These are phyloP conservation scores for Melikaiella ostensackeni DNA, from an alignment of 2,888 invertebrate genomes.

Conservation along the genomic window DNA sequence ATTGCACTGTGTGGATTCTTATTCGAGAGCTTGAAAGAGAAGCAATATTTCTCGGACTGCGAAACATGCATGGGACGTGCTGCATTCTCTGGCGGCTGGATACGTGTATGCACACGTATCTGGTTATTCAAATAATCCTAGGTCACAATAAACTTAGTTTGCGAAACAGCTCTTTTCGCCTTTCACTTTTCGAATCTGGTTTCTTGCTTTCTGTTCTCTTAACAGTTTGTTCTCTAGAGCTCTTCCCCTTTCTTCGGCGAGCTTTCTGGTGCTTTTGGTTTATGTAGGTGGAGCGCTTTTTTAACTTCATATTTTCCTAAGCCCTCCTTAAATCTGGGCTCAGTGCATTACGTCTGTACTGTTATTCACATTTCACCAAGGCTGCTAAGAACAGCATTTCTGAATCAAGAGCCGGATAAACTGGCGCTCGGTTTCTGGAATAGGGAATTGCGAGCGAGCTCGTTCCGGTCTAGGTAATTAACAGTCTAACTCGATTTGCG, in stretches of 20 bases:
- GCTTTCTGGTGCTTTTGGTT: slow-evolving; percentile 19
- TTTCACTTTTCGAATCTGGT: neutral
- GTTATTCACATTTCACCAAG: slow-evolving; percentile 33
- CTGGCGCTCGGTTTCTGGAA: slow-evolving; percentile 1
- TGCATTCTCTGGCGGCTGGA: slow-evolving; percentile 9
- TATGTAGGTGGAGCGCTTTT: slow-evolving; percentile 10
- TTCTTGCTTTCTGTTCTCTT: neutral
- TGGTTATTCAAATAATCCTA: slow-evolving; percentile 31
- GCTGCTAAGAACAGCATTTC: slow-evolving; percentile 26
- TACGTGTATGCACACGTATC: slow-evolving; percentile 20
- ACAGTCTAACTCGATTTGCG: slow-evolving; percentile 28
- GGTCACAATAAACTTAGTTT: slow-evolving; percentile 33
- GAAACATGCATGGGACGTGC: slow-evolving; percentile 30
- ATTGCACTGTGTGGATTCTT: slow-evolving; percentile 27
- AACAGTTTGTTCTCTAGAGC: slow-evolving; percentile 23
- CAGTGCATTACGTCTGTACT: slow-evolving; percentile 38
- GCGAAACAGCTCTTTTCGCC: slow-evolving; percentile 14
- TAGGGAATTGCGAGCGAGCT: neutral
- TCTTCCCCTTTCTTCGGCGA: slow-evolving; percentile 9
- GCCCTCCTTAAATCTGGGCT: slow-evolving; percentile 23
- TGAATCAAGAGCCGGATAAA: slow-evolving; percentile 36
- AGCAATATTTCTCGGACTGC: slow-evolving; percentile 8
- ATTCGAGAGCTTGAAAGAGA: neutral
- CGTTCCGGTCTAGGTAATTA: slow-evolving; percentile 28
- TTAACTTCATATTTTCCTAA: slow-evolving; percentile 24